These are phyloP conservation scores for Stenodera caucasica DNA, from an alignment of 2,888 invertebrate species.

Conservation along the genomic window DNA sequence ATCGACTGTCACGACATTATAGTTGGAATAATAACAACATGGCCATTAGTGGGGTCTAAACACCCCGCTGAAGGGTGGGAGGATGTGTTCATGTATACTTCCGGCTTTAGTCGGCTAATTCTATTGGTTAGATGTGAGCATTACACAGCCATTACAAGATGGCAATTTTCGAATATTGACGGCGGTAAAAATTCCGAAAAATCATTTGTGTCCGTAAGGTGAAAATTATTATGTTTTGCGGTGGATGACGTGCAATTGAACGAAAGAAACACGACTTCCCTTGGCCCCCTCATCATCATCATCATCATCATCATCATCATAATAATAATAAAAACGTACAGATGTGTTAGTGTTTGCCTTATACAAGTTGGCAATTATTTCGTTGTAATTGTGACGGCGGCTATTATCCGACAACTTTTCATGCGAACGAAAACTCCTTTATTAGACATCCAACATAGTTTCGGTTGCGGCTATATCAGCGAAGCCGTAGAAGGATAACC, in stretches of 20 bases:
- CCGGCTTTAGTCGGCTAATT: neutral
- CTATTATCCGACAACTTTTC: conserved; percentile 15
- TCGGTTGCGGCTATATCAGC: conserved; percentile 4
- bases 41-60: neutral
- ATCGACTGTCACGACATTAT: neutral
- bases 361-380: conserved; percentile 36
- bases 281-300: conserved; percentile 32
- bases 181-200: too few relatives aligned
- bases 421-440: conserved; percentile 8
- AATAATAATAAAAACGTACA: conserved; percentile 29
- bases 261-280: conserved; percentile 31
- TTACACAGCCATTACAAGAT: neutral
- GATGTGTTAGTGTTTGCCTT: conserved; percentile 38
- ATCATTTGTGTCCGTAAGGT: conserved; percentile 4
- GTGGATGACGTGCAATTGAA: conserved; percentile 31
- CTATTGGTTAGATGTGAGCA: neutral
- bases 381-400: conserved; percentile 24
- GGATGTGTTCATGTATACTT: neutral
- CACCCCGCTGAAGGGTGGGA: too few relatives aligned
- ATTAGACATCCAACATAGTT: conserved; percentile 4
- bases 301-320: too few relatives aligned
- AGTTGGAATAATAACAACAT: neutral
- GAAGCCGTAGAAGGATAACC: conserved; percentile 8
- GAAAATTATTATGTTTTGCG: conserved; percentile 32
- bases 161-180: neutral